Evolutionary conservation across 2,888 invertebrate species (phyloP), one percentile per base, ranked within the genome.

Genomic region (Poecilus cupreus): DNA sequence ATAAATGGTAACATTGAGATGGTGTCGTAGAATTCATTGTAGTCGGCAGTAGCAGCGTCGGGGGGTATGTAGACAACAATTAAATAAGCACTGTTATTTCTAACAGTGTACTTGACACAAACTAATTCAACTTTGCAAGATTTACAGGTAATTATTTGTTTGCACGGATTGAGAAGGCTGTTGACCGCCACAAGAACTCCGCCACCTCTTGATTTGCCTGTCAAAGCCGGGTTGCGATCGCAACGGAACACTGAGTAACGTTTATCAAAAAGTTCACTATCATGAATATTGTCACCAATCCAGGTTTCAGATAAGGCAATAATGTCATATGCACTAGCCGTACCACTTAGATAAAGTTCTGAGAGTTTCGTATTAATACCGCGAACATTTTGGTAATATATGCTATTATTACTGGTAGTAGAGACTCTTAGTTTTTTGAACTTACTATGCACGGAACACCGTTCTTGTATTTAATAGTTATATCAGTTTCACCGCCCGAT

Each of bases 191-290:
- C 26, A 8, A 57, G 57, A 18, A 57, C 57, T 3, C 57, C 18
- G n/a, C 46, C 46, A 4, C 46, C 46, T 46, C 46, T 46, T n/a
- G 46, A 46, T 11, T 46, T 46, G 46, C 46, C 46, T 46, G 46
- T 46, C n/a, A 46, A 46, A 46, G 46, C 46, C n/a, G 46, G 46
- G 46, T 46, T 57, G 22, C 57, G 57, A 57, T 57, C 57, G 20
- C 26, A 24, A 10, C 57, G 22, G 20, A 11, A 57, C 57, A 57
- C 57, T 18, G 57, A 57, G 26, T 18, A 57, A 11, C 57, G 57
- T 11, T 5, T 4, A 24, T 57, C 57, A 20, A 57, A 57, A 11
- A 57, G n/a, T 57, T 57, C 57, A 10, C 10, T 57, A 20, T 57
- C 20, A 16, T 24, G 11, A n/a, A 57, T 20, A 57, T 5, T 57